A percentile compares a stretch with the other conserved stretches of the same genome.
Evolutionary conservation across 2,797 vertebrate species (phyloP).

Genomic region (Mus spretus): DNA sequence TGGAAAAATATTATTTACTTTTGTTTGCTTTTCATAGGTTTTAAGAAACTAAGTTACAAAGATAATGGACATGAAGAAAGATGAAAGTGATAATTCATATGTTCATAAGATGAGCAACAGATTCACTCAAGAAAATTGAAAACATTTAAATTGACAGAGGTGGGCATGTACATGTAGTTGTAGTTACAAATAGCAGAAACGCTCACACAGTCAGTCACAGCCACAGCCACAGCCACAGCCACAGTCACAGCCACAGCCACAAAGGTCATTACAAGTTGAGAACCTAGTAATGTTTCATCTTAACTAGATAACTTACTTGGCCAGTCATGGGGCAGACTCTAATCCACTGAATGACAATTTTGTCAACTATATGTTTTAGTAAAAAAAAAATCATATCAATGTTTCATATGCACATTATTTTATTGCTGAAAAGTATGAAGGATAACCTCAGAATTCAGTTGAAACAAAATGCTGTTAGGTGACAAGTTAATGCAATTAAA

Average conservation of each 20-base stretch:
- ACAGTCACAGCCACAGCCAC: background rate
- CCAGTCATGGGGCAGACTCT: background rate
- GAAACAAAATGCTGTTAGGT: background rate
- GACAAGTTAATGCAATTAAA: background rate
- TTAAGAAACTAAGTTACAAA: background rate
- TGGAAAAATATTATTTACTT: background rate
- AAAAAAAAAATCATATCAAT: slow-evolving; percentile 9
- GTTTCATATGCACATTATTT: background rate
- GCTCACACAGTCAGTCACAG: background rate
- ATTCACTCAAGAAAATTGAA: background rate
- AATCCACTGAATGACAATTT: background rate
- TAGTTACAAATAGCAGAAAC: background rate
- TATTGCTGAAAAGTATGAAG: background rate
- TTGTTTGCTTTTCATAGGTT: background rate
- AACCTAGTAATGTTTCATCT: background rate
- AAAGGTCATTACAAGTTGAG: background rate
- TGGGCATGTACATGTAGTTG: background rate
- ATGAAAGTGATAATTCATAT: background rate
- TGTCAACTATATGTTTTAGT: slow-evolving; percentile 35
- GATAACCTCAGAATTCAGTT: background rate
- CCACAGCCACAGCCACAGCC: background rate
- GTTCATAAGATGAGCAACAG: background rate
- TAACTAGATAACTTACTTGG: background rate
- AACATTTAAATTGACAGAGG: background rate
- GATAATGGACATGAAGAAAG: background rate